phyloP scores from a whole-genome alignment of 2,888 invertebrate species.

The Smittia aterrima region DNA sequence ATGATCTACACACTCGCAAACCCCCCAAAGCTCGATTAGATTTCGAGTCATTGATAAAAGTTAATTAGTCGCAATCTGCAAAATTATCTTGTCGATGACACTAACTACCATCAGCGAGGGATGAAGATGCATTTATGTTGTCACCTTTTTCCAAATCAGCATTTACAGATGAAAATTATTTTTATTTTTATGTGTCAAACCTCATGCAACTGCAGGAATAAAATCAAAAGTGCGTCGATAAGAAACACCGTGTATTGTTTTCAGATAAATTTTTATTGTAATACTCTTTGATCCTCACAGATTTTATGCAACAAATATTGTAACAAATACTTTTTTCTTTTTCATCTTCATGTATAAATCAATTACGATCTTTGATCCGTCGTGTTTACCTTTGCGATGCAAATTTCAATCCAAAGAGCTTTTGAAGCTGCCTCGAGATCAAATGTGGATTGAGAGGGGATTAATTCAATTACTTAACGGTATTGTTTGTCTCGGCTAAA shows the following conservation, averaged over 20 bases:
- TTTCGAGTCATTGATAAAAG: background rate
- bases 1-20: background rate
- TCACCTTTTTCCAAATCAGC: background rate
- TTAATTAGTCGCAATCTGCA: conserved; percentile 18
- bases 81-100: conserved; percentile 19
- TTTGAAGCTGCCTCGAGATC: background rate
- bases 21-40: background rate
- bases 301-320: conserved; percentile 20
- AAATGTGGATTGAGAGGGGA: background rate
- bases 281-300: conserved; percentile 5
- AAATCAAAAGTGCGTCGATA: background rate
- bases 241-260: background rate
- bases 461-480: background rate
- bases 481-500: background rate
- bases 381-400: background rate
- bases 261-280: conserved; percentile 8
- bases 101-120: background rate
- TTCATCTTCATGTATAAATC: background rate
- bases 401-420: background rate
- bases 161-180: conserved; percentile 23
- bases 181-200: background rate
- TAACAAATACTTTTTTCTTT: conserved; percentile 4
- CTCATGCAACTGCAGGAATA: background rate
- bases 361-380: background rate
- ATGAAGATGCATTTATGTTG: background rate